Percentiles rank a stretch among this genome's conserved stretches.
Evolutionary conservation across 2,797 vertebrate genomes (phyloP).

Genomic region (Hylomyscus alleni): DNA sequence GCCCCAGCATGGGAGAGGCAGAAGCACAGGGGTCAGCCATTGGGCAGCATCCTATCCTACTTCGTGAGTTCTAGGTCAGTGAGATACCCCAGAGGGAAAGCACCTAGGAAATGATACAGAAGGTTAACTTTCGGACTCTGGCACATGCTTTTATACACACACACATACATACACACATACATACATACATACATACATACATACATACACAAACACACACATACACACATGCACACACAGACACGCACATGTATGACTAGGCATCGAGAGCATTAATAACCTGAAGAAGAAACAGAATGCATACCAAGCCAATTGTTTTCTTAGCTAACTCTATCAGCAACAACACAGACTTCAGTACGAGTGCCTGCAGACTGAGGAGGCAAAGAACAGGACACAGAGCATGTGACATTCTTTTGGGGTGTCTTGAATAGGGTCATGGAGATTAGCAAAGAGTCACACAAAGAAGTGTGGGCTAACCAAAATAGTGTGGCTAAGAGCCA

Average conservation of each 20-base stretch:
- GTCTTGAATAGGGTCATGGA: not conserved
- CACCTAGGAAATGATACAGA: not conserved
- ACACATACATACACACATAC: no score
- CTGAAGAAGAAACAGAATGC: not conserved
- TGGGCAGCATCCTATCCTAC: not conserved
- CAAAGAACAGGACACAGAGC: not conserved
- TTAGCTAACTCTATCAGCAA: not conserved
- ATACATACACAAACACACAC: accelerated
- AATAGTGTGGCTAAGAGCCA: not conserved
- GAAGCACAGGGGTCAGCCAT: not conserved
- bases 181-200: not conserved
- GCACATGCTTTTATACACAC: not conserved
- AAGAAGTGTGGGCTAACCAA: not conserved
- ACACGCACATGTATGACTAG: not conserved
- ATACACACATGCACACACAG: not conserved
- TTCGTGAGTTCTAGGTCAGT: not conserved
- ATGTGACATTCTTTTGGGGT: not conserved
- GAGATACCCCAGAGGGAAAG: not conserved
- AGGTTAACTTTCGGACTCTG: not conserved
- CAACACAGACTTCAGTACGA: not conserved
- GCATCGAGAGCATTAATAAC: not conserved
- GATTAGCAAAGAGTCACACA: not conserved
- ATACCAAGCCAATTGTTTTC: not conserved
- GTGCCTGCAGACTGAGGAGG: not conserved
- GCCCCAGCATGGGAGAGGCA: not conserved